phyloP scores from a whole-genome alignment of 1,140 invertebrate species.

The Magallana gigas region DNA sequence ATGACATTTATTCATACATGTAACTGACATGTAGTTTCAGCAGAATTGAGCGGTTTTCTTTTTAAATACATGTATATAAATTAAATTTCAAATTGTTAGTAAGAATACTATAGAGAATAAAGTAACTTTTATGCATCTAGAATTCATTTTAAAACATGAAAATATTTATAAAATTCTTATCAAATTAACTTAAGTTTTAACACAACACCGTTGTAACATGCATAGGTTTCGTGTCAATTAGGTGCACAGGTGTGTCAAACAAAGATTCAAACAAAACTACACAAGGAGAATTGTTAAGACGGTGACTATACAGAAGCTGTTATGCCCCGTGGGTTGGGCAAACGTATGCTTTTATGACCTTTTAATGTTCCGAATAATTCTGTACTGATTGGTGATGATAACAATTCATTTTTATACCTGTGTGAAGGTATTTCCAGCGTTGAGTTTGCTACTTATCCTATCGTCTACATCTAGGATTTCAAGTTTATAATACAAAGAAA shows the following conservation, averaged over 20 bases:
- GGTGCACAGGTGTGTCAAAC: not conserved
- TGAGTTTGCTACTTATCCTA: too few relatives aligned
- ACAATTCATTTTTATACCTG: not conserved
- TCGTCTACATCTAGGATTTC: too few relatives aligned
- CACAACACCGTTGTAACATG: not conserved
- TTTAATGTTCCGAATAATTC: not conserved
- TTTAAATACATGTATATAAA: too few relatives aligned
- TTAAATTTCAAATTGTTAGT: not conserved
- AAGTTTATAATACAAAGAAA: too few relatives aligned
- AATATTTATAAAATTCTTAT: too few relatives aligned
- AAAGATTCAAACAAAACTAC: not conserved
- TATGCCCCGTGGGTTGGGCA: not conserved
- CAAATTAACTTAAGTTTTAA: not conserved
- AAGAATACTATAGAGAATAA: too few relatives aligned
- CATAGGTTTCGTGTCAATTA: not conserved
- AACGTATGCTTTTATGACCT: slow-evolving; percentile 24
- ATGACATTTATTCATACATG: too few relatives aligned
- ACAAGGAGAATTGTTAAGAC: not conserved
- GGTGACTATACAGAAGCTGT: not conserved
- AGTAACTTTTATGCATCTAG: too few relatives aligned
- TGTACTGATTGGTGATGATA: not conserved
- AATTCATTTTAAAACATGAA: too few relatives aligned
- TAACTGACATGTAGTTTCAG: too few relatives aligned
- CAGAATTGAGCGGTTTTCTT: too few relatives aligned
- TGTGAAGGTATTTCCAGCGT: too few relatives aligned